Evolutionary conservation across 2,113 vertebrate genomes (phyloP).

Genomic region (Argyrosomus japonicus): DNA sequence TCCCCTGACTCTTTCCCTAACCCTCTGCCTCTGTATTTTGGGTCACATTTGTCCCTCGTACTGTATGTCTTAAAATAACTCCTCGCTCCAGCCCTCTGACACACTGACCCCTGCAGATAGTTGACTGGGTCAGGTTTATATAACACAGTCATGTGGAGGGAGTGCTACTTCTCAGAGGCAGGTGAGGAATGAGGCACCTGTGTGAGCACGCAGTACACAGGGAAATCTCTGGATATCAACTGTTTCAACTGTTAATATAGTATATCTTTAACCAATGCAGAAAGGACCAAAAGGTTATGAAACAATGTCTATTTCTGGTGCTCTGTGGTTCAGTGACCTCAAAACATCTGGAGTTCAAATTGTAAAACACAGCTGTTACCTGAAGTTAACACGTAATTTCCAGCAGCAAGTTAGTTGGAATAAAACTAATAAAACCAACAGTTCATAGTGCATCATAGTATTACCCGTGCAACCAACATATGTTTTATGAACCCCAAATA

Average conservation of each 20-base stretch:
- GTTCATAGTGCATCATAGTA: not conserved
- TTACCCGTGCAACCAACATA: not conserved
- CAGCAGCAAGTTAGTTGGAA: too few species aligned
- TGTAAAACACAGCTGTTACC: not conserved
- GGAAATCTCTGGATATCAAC: not conserved
- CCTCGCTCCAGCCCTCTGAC: conserved; percentile 37
- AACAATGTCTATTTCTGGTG: not conserved
- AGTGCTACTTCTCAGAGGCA: conserved; percentile 59
- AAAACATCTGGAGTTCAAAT: not conserved
- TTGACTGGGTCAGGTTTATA: conserved; percentile 62
- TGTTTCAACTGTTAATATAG: not conserved
- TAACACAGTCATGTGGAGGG: conserved; percentile 54
- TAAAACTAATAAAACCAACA: not conserved
- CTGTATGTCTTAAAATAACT: conserved; percentile 37
- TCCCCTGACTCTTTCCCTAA: not conserved
- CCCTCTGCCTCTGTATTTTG: not conserved
- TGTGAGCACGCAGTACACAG: not conserved
- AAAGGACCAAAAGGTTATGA: not conserved
- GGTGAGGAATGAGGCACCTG: conserved; percentile 72
- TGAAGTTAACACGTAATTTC: too few species aligned
- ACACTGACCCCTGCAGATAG: conserved; percentile 70
- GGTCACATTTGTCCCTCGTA: conserved; percentile 2
- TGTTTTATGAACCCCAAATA: not conserved
- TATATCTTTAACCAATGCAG: not conserved
- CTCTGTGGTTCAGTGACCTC: not conserved